Base-by-base conservation (phyloP, 2,113 vertebrate genomes). In the Perca flavescens region DNA sequence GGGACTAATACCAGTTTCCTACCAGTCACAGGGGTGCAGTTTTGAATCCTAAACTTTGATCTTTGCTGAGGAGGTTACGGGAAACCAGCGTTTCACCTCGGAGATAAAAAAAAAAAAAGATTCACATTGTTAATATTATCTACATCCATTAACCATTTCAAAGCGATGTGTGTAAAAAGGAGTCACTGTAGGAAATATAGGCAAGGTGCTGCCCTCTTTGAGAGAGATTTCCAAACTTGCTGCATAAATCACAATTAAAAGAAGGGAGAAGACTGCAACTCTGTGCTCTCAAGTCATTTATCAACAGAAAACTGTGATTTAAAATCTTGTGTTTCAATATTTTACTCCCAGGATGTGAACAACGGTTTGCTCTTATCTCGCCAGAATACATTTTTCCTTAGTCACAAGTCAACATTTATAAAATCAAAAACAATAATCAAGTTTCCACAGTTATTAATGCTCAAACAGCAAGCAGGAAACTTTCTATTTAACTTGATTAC, bases 191-290 rank as follows among this genome's bases (percentile, higher is more conserved):
- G 69, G 25, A 76, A 77, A 71, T 46, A 49, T 62, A 12, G 57
- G 17, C 64, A 74, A 80, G 54, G 78, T 72, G 66, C 70, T 84
- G 86, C 63, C 75, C 68, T 66, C 67, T 66, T 21, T 21, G 43
- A 82, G 52, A 81, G 36, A 60, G 46, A 68, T 64, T 5, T 74
- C 47, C 63, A 58, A 72, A 62, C 64, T 60, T 60, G 54, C 31
- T 4, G 36, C 61, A 82, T 91, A 63, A 82, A 86, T 88, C 81
- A 54, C 53, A 79, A 60, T 79, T 74, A 82, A 73, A 83, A 64
- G 77, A 74, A 3, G 53, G 46, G 74, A 40, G 69, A 77, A 6
- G 75, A 67, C 46, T 1, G 67, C 15, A 53, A 31, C 61, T 64
- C 31, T 46, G 56, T 21, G 36, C 43, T 62, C 57, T 76, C 34